Evolutionary conservation across 2,888 invertebrate species (phyloP), one percentile per base, ranked within the genome.

Genomic region (Augochlorella aurata): DNA sequence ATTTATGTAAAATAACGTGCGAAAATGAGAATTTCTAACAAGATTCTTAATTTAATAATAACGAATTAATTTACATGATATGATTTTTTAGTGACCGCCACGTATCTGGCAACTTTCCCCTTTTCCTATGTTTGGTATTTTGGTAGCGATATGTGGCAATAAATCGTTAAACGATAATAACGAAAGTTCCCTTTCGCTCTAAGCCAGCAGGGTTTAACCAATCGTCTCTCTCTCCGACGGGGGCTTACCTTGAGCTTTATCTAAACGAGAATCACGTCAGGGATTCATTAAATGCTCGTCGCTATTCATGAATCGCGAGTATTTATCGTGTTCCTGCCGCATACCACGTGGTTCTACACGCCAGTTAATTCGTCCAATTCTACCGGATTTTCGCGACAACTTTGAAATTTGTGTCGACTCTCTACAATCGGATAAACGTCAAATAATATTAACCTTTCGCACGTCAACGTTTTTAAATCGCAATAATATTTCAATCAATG

Each of bases 281-380:
- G 65, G 44, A 44, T 65, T 65, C 38, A 65, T 65, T 65, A 65
- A 65, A 44, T 65, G 38, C 65, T 65, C 65, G 65, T 65, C 65
- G 24, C 49, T 29, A 61, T 61, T 61, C 61, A 61, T 61, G 61
- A 61, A 61, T 61, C 29, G 61, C 29, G 61, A 61, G 61, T 61
- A 61, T 61, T 61, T 61, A 61, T 61, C 29, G 61, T 29, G 61
- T 29, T 29, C 61, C 61, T 29, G 29, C 29, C 29, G 29, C 29
- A 16, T 29, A 29, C 61, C 61, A 29, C 61, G 61, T 61, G 29
- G 18, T 29, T 38, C 29, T 61, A 61, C 29, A 61, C 18, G 29
- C 61, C 29, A 29, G 61, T 61, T 61, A 61, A 29, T 61, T 61
- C 61, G 29, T 18, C 61, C 61, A 29, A 18, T 29, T 61, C 29